Conservation (phyloP, 2,888 invertebrate genomes). For the Eristalinus aeneus region DNA sequence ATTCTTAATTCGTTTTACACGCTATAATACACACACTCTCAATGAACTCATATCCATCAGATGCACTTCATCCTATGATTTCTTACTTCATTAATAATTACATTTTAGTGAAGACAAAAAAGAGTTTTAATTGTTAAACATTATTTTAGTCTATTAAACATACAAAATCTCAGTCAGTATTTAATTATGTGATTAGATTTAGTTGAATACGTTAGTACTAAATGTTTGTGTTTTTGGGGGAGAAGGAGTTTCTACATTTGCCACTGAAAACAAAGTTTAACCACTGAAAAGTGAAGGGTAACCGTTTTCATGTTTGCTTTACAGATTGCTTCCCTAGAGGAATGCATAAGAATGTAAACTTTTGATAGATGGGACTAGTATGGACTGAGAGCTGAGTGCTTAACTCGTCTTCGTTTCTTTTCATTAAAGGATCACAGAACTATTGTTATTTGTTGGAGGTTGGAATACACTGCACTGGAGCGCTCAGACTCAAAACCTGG, state of each 20-base stretch:
- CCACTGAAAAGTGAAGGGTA: constrained; percentile 18
- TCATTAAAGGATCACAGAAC: background rate
- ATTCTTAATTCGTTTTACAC: constrained; percentile 28
- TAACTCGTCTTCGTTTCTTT: too few relatives aligned
- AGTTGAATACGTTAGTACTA: constrained; percentile 57
- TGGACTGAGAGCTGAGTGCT: background rate
- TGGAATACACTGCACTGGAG: too few relatives aligned
- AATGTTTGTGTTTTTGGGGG: background rate
- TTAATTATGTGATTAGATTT: constrained; percentile 62
- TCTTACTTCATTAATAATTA: constrained; percentile 3
- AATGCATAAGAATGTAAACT: constrained; percentile 44
- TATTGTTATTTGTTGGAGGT: too few relatives aligned
- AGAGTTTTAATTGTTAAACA: constrained; percentile 32
- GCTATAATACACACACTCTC: constrained; percentile 25
- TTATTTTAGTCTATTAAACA: constrained; percentile 54
- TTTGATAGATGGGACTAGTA: background rate
- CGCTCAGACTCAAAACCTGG: too few relatives aligned
- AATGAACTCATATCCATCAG: background rate
- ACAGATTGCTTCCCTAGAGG: constrained; percentile 22
- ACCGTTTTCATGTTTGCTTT: background rate
- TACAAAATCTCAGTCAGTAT: constrained; percentile 70
- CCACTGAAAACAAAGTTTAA: background rate
- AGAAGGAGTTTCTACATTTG: constrained; percentile 2
- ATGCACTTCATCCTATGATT: constrained; percentile 1
- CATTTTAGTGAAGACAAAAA: constrained; percentile 62